Evolutionary conservation across 2,888 invertebrate genomes (phyloP), one percentile per base, ranked within the genome.

Genomic region (Liposcelis brunnea): DNA sequence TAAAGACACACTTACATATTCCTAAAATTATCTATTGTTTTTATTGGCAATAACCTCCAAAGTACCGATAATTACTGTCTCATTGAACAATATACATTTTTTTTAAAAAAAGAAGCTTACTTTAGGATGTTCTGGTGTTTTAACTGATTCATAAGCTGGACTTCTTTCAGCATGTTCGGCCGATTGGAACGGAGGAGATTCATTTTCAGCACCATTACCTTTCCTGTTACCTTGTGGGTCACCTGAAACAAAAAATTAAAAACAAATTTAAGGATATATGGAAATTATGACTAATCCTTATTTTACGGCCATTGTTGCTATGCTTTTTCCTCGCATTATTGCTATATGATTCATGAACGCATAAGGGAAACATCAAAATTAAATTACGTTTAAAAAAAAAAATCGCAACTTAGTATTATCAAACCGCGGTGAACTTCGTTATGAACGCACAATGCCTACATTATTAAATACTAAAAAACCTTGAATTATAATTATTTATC

Each of bases 181-280:
- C 93, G 75, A 70, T 94, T 93, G 56, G 90, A 87, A 51, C 85
- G 76, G 61, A 87, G 79, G 66, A 89, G 80, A 71, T 94, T 89
- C 85, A 87, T 90, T 69, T 94, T 94, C 59, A 94, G 77, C 64
- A 93, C 94, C 93, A 94, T 94, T 60, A 91, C 86, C 63, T 90
- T 80, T 56, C 85, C 85, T 46, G 90, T 89, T 54, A 82, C 80
- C 63, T 82, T 80, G 69, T 94, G 93, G 52, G 86, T 89, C 62
- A 91, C 93, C 87, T 89, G 71, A 37, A 74, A 74, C 53, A 49
- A 53, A 53, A 55, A 48, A 50, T 35, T 45, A n/a, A 49, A 45
- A 46, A 48, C 26, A 31, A 36, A 26, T 43, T 7, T 15, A 42
- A 7, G 45, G 18, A 19, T n/a, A 16, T 43, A 18, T 31, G 11